A percentile compares a stretch with the other conserved stretches of the same genome.
Evolutionary conservation across 2,797 vertebrate genomes (phyloP).

Genomic region (Hybognathus amarus): DNA sequence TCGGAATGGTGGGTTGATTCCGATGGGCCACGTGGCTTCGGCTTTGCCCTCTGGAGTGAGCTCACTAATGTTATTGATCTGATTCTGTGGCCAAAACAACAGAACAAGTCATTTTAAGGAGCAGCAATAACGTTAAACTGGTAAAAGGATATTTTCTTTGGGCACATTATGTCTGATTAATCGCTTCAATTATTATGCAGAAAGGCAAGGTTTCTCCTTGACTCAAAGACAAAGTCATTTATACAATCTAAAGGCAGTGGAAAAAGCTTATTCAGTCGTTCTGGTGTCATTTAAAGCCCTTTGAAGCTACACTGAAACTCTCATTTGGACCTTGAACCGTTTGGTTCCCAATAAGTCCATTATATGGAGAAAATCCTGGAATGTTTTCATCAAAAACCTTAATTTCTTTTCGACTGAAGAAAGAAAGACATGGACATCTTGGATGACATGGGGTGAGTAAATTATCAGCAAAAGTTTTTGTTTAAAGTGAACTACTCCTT

Average conservation of each 20-base stretch:
- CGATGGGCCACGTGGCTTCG: slow-evolving; percentile 89
- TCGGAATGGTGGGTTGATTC: slow-evolving; percentile 89
- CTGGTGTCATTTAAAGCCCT: too few species aligned
- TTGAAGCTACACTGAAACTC: too few species aligned
- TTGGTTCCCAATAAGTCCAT: too few species aligned
- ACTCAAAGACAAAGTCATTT: not conserved
- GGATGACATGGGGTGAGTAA: too few species aligned
- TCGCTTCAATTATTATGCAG: not conserved
- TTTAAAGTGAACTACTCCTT: too few species aligned
- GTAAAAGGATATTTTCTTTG: not conserved
- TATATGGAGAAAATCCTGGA: too few species aligned
- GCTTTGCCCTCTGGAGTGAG: slow-evolving; percentile 88
- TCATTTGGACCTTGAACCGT: too few species aligned
- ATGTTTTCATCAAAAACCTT: too few species aligned
- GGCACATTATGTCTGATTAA: not conserved
- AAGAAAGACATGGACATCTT: too few species aligned
- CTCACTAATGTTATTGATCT: slow-evolving; percentile 93
- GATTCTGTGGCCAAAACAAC: slow-evolving; percentile 76
- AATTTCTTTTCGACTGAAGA: too few species aligned
- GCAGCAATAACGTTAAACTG: not conserved
- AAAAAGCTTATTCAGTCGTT: too few species aligned
- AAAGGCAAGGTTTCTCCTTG: not conserved
- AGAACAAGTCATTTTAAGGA: not conserved
- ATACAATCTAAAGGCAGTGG: not conserved
- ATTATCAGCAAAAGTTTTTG: too few species aligned